Evolutionary conservation across 2,113 vertebrate species (phyloP), one percentile per base, ranked within the genome.

Genomic region (Canis aureus): DNA sequence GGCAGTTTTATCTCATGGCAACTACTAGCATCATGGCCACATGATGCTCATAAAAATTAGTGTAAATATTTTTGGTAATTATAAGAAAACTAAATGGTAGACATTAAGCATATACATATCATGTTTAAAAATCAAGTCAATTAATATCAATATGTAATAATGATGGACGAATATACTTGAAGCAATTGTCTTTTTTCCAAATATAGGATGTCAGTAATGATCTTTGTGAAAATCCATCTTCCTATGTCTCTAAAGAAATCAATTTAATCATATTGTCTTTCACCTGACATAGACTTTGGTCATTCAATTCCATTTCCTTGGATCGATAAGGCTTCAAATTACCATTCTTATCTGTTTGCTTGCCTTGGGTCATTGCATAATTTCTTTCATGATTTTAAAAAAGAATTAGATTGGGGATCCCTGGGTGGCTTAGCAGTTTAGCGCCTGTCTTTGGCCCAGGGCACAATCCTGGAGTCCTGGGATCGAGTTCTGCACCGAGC

Each of bases 191-290:
- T 38, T 59, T 81, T 78, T 38, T 5, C 12, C n/a, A 83, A n/a
- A 67, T 67, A 60, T 0, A 3, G 35, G 23, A 43, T 29, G 49
- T 53, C 83, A 96, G 38, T 88, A 86, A 78, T 19, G 7, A 49
- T n/a, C 15, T 35, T 80, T 27, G 38, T 15, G 76, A 83, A 95
- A 69, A 91, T 76, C 32, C 29, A 66, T 85, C 43, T 93, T 92
- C 9, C 57, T 69, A 22, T 16, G 32, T 66, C 74, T 95, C 82
- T 19, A 64, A 32, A n/a, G 51, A 97, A 97, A 93, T 92, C 35
- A 82, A 11, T 89, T 81, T 87, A 95, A 87, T 96, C 92, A 74
- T 49, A 32, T 69, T 69, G 22, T 91, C 43, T 85, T 95, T 88
- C 62, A 84, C 43, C 73, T 85, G 57, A 60, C 76, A 94, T 76